A percentile compares a stretch with the other conserved stretches of the same genome.
phyloP scores from a whole-genome alignment of 2,888 invertebrate genomes.

The Labia minor region DNA sequence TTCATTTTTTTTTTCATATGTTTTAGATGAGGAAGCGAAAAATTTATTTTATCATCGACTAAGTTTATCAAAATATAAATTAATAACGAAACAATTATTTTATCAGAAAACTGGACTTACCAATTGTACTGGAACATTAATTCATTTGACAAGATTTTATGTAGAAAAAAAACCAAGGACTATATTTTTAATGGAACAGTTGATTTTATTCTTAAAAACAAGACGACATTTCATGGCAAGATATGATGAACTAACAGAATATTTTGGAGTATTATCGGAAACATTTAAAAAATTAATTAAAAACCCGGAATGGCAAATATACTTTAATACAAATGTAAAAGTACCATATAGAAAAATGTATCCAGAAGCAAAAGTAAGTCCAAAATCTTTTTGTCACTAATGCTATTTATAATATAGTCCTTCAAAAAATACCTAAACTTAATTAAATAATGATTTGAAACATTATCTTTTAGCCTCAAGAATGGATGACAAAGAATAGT shows the following conservation, averaged over 20 bases:
- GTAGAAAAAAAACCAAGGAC: conserved; percentile 44
- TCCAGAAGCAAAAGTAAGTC: conserved; percentile 40
- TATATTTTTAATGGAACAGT: conserved; percentile 42
- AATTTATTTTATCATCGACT: conserved; percentile 24
- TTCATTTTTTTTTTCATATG: neutral
- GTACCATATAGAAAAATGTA: conserved; percentile 45
- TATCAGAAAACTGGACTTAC: conserved; percentile 39
- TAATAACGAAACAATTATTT: conserved; percentile 7
- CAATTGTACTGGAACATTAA: conserved; percentile 40
- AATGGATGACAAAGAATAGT: conserved; percentile 42
- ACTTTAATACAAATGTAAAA: conserved; percentile 41
- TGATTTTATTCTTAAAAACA: conserved; percentile 44
- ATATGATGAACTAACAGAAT: conserved; percentile 39
- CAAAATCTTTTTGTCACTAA: too few species aligned
- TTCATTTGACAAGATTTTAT: conserved; percentile 55
- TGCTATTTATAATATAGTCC: too few species aligned
- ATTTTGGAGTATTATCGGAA: conserved; percentile 36
- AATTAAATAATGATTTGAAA: too few species aligned
- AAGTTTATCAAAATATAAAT: conserved; percentile 3
- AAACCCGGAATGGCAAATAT: conserved; percentile 40
- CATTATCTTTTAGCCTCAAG: too few species aligned
- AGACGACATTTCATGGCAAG: conserved; percentile 44
- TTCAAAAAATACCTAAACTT: too few species aligned
- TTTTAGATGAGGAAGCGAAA: neutral
- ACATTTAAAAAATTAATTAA: conserved; percentile 44